A percentile compares a stretch with the other conserved stretches of the same genome.
phyloP scores from a whole-genome alignment of 2,797 vertebrate genomes.

The Spinus olivaceus region DNA sequence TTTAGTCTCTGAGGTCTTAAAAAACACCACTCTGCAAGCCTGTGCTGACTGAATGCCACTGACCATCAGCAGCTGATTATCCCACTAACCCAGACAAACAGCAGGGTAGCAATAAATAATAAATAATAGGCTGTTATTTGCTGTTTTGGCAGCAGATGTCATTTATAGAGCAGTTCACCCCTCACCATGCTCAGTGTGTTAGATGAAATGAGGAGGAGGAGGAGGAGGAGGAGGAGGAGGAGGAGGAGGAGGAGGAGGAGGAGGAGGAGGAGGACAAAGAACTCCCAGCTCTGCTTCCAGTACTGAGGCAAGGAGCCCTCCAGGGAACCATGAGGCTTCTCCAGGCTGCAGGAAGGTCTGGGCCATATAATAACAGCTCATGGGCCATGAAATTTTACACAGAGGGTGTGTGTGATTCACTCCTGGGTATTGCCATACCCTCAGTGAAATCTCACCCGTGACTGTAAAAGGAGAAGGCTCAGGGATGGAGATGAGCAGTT shows the following conservation, averaged over 20 bases:
- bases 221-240: background rate
- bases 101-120: background rate
- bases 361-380: background rate
- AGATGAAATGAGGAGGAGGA: background rate
- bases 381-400: background rate
- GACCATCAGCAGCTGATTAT: background rate
- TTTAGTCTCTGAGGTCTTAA: background rate
- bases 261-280: background rate
- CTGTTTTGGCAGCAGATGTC: background rate
- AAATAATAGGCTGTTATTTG: background rate
- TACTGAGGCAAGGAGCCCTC: background rate
- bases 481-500: background rate
- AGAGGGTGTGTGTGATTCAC: background rate
- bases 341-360: accelerated
- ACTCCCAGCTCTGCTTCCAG: background rate
- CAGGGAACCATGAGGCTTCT: background rate
- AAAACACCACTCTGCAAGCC: background rate
- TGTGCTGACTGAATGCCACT: background rate
- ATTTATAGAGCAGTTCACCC: background rate
- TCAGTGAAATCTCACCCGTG: background rate
- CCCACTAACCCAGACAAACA: background rate
- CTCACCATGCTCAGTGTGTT: accelerated
- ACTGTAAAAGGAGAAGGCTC: background rate
- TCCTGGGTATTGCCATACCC: background rate
- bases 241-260: background rate